Evolutionary conservation across 2,888 invertebrate species (phyloP), one percentile per base, ranked within the genome.

Genomic region (Lacanobia wlatinum): DNA sequence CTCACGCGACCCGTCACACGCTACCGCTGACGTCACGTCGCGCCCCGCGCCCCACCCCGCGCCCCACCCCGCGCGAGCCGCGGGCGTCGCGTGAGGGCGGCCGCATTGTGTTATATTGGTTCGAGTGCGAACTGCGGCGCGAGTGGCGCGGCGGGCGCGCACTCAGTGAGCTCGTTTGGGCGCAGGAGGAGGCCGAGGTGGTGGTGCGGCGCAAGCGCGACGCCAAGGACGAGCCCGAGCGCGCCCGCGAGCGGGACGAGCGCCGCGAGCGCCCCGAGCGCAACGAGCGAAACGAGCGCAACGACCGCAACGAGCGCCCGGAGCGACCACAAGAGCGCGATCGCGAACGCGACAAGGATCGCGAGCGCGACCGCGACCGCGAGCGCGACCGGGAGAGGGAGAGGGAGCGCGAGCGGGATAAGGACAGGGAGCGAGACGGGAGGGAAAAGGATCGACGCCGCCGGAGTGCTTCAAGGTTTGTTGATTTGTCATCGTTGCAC

Each of bases 141-240:
- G 21, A 21, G 59, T 52, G 40, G 66, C 69, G 60, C 56, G 60
- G 58, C 56, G 50, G 46, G 62, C 64, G 68, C 68, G 14, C 53
- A 66, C 78, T 87, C 73, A 88, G 71, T 23, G 21, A 43, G 4
- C n/a, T n/a, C 73, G 85, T 89, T 89, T 89, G 88, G 87, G 84
- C 83, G 93, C 97, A 98, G 96, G 97, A 98, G 91, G 97, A 97
- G 91, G 97, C 97, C 78, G 97, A 97, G 80, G 97, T 96, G 85
- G 94, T 96, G 86, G 94, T 95, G 88, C 93, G 96, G 5, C 92
- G 96, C 86, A 96, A 96, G 95, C 94, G 96, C 63, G 92, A 93
- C 87, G 82, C 86, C 79, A 90, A 92, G 84, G 92, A 92, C 77
- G 90, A 90, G 8, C 72, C 84, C 5, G 34, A 34, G 34, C 34